Base-by-base conservation (phyloP, 2,797 vertebrate genomes). In the Discoglossus pictus region DNA sequence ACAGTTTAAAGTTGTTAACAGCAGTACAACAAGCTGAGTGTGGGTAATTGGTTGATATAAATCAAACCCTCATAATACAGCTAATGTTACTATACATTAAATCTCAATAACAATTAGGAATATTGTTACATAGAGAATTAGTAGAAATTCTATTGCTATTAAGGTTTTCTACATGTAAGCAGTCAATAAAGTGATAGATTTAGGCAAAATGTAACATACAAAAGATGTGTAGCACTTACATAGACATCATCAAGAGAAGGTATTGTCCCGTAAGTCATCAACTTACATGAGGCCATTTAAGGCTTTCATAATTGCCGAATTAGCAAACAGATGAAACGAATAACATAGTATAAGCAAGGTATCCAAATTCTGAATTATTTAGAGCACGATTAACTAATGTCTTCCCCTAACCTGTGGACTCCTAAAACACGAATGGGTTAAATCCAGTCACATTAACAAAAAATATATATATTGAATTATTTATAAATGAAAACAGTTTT, bases 71-170 rank as follows among this genome's bases (percentile, higher is more conserved):
- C n/a, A 6, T 39, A 23, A 48, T 31, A 4, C 48, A 66, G 1
- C 47, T 67, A 51, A 73, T 66, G 35, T 24, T 23, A 59, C 46
- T 62, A 13, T 72, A 44, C 65, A 43, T 67, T 73, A 75, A 64
- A 12, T 62, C 42, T 48, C 61, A 10, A 46, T 75, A 36, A 74
- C 27, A 15, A 61, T 31, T 31, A 8, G 4, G 27, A 8, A 8
- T 8, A 31, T 31, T 31, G n/a, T 31, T 31, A 31, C 27, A 31
- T 8, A 31, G 27, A 8, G 44, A 71, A 73, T 35, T 60, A n/a
- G 48, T 40, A 35, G 15, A 0, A 16, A 61, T 42, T 43, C 9
- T 18, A 2, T 0, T 61, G 15, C 68, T 61, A 55, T 65, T 55
- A 72, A 69, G 68, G 75, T 12, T 42, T 51, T 73, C 59, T 9